These are phyloP conservation scores for Hesperophylax magnus DNA, from an alignment of 1,140 invertebrate species.

Conservation along the genomic window DNA sequence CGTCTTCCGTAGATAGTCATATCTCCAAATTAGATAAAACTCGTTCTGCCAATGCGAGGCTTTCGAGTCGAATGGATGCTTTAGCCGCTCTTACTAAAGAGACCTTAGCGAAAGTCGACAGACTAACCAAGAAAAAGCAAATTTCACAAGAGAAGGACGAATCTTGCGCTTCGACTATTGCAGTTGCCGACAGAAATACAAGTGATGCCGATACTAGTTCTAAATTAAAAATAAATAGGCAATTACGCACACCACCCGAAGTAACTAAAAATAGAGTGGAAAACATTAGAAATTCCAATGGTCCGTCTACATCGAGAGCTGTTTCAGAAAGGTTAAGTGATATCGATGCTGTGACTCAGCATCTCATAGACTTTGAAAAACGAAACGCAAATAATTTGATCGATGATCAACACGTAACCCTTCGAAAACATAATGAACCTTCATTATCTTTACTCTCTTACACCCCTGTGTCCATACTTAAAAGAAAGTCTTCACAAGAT, in stretches of 20 bases:
- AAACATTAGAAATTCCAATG: not conserved
- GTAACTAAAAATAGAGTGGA: not conserved
- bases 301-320: conserved; percentile 58
- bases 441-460: conserved; percentile 65
- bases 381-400: conserved; percentile 65
- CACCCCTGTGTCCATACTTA: conserved; percentile 82
- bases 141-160: not conserved
- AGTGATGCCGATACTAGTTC: conserved; percentile 7
- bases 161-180: not conserved
- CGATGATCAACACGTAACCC: conserved; percentile 66
- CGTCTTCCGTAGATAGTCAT: conserved; percentile 55
- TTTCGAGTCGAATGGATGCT: conserved; percentile 75
- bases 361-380: conserved; percentile 70
- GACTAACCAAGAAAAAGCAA: conserved; percentile 69
- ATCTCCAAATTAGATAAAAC: conserved; percentile 43
- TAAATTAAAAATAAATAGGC: conserved; percentile 22
- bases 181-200: not conserved
- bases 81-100: conserved; percentile 77
- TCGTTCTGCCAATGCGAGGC: conserved; percentile 61
- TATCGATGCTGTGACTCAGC: conserved; percentile 69
- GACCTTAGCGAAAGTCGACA: conserved; percentile 77
- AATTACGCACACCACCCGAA: not conserved
- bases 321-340: conserved; percentile 67
- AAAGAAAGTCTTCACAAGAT: conserved; percentile 79
- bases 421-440: conserved; percentile 60